A percentile compares a stretch with the other conserved stretches of the same genome.
Conservation (phyloP, 2,888 invertebrate genomes). For the Linnaemya tessellans region DNA sequence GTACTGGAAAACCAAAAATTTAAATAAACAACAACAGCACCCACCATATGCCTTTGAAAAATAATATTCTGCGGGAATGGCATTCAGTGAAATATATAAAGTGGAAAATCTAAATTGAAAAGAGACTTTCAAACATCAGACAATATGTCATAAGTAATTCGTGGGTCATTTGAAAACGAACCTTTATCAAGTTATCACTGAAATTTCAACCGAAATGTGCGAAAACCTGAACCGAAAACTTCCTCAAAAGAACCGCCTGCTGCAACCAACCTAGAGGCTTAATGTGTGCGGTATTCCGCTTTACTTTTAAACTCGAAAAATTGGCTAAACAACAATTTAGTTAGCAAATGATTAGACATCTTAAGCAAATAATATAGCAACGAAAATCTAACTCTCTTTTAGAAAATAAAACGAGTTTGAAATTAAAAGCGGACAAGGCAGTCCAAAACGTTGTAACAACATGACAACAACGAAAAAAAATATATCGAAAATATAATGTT, state of each 20-base stretch:
- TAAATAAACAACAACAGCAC: neutral
- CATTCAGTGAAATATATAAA: neutral
- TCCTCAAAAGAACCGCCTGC: no score
- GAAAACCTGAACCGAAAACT: no score
- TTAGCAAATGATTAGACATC: neutral
- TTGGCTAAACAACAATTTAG: no score
- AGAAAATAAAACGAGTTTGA: neutral
- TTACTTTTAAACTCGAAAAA: no score
- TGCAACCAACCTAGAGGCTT: no score
- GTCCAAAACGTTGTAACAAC: slow-evolving; percentile 30
- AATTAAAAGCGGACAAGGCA: slow-evolving; percentile 20
- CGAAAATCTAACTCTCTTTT: neutral
- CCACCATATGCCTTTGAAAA: neutral
- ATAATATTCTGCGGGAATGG: slow-evolving; percentile 1
- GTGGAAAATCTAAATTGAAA: neutral
- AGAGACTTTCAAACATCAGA: neutral
- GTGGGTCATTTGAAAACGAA: no score
- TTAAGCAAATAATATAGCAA: slow-evolving; percentile 10
- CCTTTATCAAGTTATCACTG: no score
- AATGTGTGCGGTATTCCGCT: no score
- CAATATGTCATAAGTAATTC: no score
- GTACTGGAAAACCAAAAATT: slow-evolving; percentile 30
- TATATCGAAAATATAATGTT: neutral
- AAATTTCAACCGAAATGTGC: no score
- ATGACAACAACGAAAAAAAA: slow-evolving; percentile 59